Base-by-base conservation (phyloP, 2,888 invertebrate species). In the Cancer borealis region DNA sequence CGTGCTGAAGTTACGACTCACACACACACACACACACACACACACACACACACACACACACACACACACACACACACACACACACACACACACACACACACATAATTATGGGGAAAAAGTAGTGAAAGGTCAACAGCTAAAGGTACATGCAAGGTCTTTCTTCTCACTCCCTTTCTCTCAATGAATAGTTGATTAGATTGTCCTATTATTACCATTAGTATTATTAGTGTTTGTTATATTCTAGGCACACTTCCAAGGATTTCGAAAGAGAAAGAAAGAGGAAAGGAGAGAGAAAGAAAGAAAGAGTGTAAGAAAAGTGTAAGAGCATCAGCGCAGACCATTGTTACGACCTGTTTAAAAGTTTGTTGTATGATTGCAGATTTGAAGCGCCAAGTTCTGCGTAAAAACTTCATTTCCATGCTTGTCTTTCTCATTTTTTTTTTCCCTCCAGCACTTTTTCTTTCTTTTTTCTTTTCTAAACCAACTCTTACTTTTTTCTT, bases 31-130 rank as follows among this genome's bases (percentile, higher is more conserved):
- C 79, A 30, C 79, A 30, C 79, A 79, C 79, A 66, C 66, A 66
- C 66, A 66, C 66, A 66, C 66, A 66, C 66, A 66, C 66, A 66
- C 66, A 66, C 66, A 66, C 66, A 66, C 66, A 66, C 66, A 66
- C 66, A 66, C 66, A 66, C 66, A 66, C 66, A 66, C 66, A 66
- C 66, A 66, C 60, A 66, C 60, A 66, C 60, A 66, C 60, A 66
- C 60, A 66, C 4, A 66, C 21, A 21, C 66, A 17, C 21, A 66
- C 66, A 66, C 66, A 66, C 66, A 14, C 66, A 66, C 66, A 14
- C 66, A 66, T 1, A 66, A 6, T n/a, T n/a, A n/a, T 66, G 3
- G 4, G 66, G 60, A 21, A 21, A 21, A 66, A 66, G 6, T n/a
- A 66, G 66, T 66, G 66, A 66, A 66, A 66, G 66, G 21, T 66